Base-by-base conservation (phyloP, 2,797 vertebrate species). In the Cirrhinus molitorella region DNA sequence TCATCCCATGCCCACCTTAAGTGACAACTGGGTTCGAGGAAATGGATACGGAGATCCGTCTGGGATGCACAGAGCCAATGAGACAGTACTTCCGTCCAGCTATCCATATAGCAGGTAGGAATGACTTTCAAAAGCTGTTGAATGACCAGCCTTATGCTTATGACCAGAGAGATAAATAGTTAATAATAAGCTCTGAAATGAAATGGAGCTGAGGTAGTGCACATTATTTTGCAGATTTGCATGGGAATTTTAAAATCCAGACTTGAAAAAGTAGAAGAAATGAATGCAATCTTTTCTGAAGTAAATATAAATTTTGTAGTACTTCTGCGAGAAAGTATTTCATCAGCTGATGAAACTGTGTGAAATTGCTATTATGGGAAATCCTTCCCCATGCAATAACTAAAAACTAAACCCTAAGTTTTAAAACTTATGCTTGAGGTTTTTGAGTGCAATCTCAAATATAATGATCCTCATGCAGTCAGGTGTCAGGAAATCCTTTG, bases 41-140 rank as follows among this genome's bases (percentile, higher is more conserved):
- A 95, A 94, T 87, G 93, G 94, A 75, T 97, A 95, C 78, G 95
- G 95, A 81, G 96, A 97, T 0, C 90, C 94, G 5, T 87, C 91
- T 86, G 88, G 92, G 89, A 88, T 91, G 88, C 94, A 95, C 63
- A 90, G 96, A 91, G 91, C 92, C 72, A 90, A 90, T 55, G 92
- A 97, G 82, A 95, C 92, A 73, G 94, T 95, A 86, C 80, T 96
- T 61, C 88, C 95, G 47, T 71, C 96, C 1, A 87, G 94, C 75
- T 99, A 96, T 92, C 94, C 92, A 89, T 98, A 94, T 89, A 91
- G 94, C 90, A 96, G 96, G 98, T 99, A 97, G 92, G 95, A 90
- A n/a, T 14, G 37, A 23, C 0, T 17, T 16, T 61, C 8, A 28
- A 14, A 49, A n/a, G 25, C 25, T 49, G 13, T 49, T 11, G 19